Conservation (phyloP, 2,888 invertebrate genomes). For the Clistopyga incitator region DNA sequence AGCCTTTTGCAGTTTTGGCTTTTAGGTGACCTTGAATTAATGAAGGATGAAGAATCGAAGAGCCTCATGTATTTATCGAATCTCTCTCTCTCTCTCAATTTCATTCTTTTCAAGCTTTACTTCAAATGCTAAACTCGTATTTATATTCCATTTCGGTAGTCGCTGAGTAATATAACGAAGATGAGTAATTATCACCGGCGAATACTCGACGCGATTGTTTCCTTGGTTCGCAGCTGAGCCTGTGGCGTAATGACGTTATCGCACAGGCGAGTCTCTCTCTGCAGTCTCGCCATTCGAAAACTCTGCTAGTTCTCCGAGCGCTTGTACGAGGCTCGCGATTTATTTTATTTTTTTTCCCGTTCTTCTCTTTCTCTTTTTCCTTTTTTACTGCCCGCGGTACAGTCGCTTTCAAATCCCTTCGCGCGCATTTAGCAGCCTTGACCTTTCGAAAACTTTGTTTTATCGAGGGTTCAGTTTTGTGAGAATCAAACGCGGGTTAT, state of each 20-base stretch:
- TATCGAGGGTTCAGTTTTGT: background rate
- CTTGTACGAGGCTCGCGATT: background rate
- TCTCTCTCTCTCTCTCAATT: too few species aligned
- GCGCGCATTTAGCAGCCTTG: slow-evolving; percentile 20
- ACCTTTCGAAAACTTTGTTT: slow-evolving; percentile 34
- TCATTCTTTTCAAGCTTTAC: slow-evolving; percentile 46
- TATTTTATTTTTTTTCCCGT: slow-evolving; percentile 1
- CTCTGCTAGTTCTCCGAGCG: slow-evolving; percentile 20
- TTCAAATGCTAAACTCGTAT: slow-evolving; percentile 53
- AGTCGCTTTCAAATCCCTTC: slow-evolving; percentile 46
- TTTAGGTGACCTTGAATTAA: slow-evolving; percentile 54
- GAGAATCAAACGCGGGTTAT: background rate
- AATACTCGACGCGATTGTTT: slow-evolving; percentile 22
- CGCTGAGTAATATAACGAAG: slow-evolving; percentile 7
- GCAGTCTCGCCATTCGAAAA: background rate
- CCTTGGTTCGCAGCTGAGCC: slow-evolving; percentile 1
- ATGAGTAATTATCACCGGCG: slow-evolving; percentile 14
- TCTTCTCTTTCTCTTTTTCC: background rate
- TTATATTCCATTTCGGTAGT: background rate
- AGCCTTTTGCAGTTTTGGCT: slow-evolving; percentile 55
- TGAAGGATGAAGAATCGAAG: slow-evolving; percentile 21
- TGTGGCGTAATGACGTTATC: slow-evolving; percentile 54
- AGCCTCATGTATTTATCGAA: slow-evolving; percentile 38
- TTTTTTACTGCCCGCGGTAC: slow-evolving; percentile 18
- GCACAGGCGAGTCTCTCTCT: slow-evolving; percentile 15